Evolutionary conservation across 2,797 vertebrate genomes (phyloP).

Genomic region (Bradypodion pumilum): DNA sequence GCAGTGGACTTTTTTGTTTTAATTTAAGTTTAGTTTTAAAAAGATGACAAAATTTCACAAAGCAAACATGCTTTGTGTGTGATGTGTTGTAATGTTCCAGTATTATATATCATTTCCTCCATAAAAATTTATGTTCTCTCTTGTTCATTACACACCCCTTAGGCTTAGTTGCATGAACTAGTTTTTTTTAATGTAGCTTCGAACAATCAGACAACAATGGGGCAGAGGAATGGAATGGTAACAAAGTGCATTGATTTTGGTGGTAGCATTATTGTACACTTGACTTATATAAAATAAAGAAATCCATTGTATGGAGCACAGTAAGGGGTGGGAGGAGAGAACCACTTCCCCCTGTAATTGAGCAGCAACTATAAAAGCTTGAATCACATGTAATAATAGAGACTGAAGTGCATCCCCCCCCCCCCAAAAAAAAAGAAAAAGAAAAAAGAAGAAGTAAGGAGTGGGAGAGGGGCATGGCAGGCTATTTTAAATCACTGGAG

Average conservation of each 20-base stretch:
- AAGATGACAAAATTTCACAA: not conserved
- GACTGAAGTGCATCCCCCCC: conserved; percentile 32
- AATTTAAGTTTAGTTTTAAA: conserved; percentile 22
- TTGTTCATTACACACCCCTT: not conserved
- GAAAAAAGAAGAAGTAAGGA: conserved; percentile 22
- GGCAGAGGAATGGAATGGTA: conserved; percentile 54
- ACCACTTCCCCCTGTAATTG: conserved; percentile 58
- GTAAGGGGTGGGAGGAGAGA: conserved; percentile 42
- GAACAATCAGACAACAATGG: not conserved
- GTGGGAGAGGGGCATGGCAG: conserved; percentile 28
- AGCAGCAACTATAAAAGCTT: conserved; percentile 59
- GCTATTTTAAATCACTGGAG: not conserved
- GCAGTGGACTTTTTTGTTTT: not conserved
- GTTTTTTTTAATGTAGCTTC: not conserved
- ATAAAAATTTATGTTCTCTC: not conserved
- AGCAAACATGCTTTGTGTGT: not conserved
- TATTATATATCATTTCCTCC: not conserved
- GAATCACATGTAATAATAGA: conserved; percentile 39
- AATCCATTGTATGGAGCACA: conserved; percentile 60
- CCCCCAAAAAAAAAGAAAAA: too few relatives aligned
- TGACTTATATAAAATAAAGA: conserved; percentile 73
- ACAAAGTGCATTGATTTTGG: conserved; percentile 61
- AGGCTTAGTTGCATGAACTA: conserved; percentile 27
- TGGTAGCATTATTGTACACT: conserved; percentile 56
- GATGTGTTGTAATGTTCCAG: not conserved